Percentiles rank a stretch among this genome's conserved stretches.
These are phyloP conservation scores for Megaleporinus macrocephalus DNA, from an alignment of 2,113 vertebrate genomes.

Conservation along the genomic window DNA sequence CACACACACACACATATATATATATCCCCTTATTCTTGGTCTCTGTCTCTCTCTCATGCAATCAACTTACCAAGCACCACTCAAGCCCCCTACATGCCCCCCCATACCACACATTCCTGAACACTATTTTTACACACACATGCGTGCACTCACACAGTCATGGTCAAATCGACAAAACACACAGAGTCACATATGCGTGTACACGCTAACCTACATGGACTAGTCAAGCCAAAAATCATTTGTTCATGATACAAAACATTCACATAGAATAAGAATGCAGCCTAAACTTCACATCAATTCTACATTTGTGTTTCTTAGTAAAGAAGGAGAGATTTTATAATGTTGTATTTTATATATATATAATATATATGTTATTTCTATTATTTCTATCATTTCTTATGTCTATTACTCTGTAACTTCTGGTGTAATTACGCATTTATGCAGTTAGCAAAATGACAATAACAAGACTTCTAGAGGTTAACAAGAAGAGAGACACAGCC, in stretches of 20 bases:
- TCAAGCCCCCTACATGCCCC: constrained; percentile 1
- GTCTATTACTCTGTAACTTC: too few relatives aligned
- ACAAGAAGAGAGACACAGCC: not conserved
- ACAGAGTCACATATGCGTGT: not conserved
- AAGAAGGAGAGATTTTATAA: too few relatives aligned
- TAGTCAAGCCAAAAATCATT: not conserved
- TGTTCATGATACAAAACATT: not conserved
- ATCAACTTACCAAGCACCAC: constrained; percentile 29
- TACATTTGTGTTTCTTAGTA: too few relatives aligned
- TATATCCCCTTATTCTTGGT: not conserved
- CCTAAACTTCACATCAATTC: too few relatives aligned
- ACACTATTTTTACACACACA: constrained; percentile 53
- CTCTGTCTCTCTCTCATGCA: constrained; percentile 33
- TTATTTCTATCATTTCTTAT: too few relatives aligned
- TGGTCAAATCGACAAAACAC: constrained; percentile 28
- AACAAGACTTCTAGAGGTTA: not conserved
- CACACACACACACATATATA: constrained; percentile 30
- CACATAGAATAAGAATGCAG: too few relatives aligned
- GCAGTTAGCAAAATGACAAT: too few relatives aligned
- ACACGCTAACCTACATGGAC: not conserved
- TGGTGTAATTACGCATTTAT: too few relatives aligned
- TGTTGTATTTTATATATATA: too few relatives aligned
- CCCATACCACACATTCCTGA: constrained; percentile 46
- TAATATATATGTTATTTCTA: too few relatives aligned
- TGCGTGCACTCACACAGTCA: constrained; percentile 4